These are phyloP conservation scores for Oreohelix idahoensis DNA, from an alignment of 1,140 invertebrate genomes.

Conservation along the genomic window DNA sequence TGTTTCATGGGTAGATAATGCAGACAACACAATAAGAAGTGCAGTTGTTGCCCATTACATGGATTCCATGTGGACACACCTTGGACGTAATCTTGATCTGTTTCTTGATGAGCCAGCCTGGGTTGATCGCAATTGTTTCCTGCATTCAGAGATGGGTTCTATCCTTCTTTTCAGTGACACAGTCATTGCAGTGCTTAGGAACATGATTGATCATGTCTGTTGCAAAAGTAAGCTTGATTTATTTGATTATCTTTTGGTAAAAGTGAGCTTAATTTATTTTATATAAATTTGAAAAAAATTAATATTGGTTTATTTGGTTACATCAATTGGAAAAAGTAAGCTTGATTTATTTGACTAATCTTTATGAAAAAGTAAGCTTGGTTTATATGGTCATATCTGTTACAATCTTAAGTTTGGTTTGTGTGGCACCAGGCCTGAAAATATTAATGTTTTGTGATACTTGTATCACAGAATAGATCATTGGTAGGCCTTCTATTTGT, in stretches of 20 bases:
- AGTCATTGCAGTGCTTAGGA: slow-evolving; percentile 61
- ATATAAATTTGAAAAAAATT: no score
- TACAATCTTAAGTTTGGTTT: no score
- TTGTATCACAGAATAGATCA: no score
- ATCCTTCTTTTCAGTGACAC: slow-evolving; percentile 60
- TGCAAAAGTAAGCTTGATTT: slow-evolving; percentile 63
- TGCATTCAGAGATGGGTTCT: slow-evolving; percentile 61
- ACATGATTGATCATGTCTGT: slow-evolving; percentile 68
- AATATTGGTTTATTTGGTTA: no score
- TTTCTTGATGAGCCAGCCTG: slow-evolving; percentile 67
- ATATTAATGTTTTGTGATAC: no score
- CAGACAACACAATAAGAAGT: slow-evolving; percentile 63
- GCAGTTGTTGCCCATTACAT: slow-evolving; percentile 66
- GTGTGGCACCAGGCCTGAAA: no score
- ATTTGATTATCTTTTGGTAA: neutral
- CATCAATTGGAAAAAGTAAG: no score
- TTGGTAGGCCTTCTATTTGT: no score
- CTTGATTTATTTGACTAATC: no score
- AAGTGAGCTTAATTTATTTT: neutral
- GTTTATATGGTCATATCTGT: no score
- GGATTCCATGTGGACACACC: slow-evolving; percentile 67
- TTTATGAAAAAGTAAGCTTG: no score
- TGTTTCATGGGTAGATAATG: slow-evolving; percentile 71
- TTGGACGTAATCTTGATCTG: slow-evolving; percentile 64
- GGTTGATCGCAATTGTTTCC: slow-evolving; percentile 52